These are phyloP conservation scores for Cordylochernes scorpioides DNA, from an alignment of 2,888 invertebrate genomes.

Conservation along the genomic window DNA sequence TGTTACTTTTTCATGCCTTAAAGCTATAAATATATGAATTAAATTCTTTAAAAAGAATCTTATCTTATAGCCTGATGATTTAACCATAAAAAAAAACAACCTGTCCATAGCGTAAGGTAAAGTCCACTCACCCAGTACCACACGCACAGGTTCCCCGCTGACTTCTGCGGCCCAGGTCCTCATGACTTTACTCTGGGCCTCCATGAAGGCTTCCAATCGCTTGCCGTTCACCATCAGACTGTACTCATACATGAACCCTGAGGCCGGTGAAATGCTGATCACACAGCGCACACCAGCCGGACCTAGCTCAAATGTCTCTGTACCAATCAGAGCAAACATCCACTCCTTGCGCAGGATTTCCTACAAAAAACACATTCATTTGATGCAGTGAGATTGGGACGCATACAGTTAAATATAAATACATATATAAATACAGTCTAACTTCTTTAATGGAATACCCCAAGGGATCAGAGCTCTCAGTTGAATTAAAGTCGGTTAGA, in stretches of 20 bases:
- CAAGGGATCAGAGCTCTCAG: no score
- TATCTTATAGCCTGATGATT: no score
- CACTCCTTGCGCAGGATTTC: constrained; percentile 48
- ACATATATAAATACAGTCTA: no score
- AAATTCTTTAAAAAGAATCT: constrained; percentile 1
- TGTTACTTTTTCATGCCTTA: background rate
- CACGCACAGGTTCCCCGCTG: constrained; percentile 24
- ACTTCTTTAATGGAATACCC: background rate
- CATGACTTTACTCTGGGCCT: constrained; percentile 44
- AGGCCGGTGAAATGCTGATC: constrained; percentile 31
- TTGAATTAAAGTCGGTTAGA: no score
- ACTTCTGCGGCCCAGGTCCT: constrained; percentile 39
- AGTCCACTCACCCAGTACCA: constrained; percentile 38
- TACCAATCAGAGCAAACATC: constrained; percentile 76
- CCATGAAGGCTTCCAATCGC: constrained; percentile 45
- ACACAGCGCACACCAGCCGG: constrained; percentile 25
- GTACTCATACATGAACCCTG: constrained; percentile 52
- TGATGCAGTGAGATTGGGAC: no score
- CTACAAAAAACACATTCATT: constrained; percentile 22
- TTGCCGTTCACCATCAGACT: constrained; percentile 54
- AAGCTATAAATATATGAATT: constrained; percentile 1
- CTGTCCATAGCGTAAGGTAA: no score
- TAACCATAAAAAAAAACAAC: no score
- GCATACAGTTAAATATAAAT: no score
- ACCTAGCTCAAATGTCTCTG: constrained; percentile 45